Evolutionary conservation across 2,888 invertebrate species (phyloP), one percentile per base, ranked within the genome.

Genomic region (Caenorhabditis zanzibari): DNA sequence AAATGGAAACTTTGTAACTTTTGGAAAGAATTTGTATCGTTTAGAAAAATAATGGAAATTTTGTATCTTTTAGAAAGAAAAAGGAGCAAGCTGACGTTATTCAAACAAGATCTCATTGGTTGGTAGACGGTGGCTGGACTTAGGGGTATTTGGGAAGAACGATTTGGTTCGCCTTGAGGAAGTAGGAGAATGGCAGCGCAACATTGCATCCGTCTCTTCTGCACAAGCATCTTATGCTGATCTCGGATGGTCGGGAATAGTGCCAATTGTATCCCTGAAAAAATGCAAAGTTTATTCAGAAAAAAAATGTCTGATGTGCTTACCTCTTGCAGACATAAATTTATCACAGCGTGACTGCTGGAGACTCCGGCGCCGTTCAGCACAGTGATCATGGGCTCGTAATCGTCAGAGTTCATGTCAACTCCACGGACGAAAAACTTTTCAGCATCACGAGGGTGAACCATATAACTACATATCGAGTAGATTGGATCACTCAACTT

Each of bases 221-320:
- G 84, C 90, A 90, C 24, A 89, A 81, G 76, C 90, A 90, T 10
- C 90, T 84, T 82, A 90, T 86, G 85, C 77, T 24, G 84, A 52
- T 14, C 72, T 75, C 75, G 80, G 83, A 26, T 76, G 84, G 41
- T 56, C 7, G 9, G 38, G 26, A 71, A 35, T 24, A 32, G 24
- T 5, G 85, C 68, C 66, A 85, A 81, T 47, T 56, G 71, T 32
- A 71, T 5, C 24, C 68, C 66, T 68, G 63, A 26, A 52, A 66
- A 22, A 5, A n/a, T 7, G 14, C 2, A 12, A 26, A 16, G 66
- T 38, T 35, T 38, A 12, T 14, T 61, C 22, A 38, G 38, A 12
- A 19, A 12, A 7, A 7, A 7, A 19, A 7, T 4, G 1, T n/a
- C 3, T 9, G 16, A 19, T 16, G 2, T 0, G 2, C 16, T 41